These are phyloP conservation scores for Peromyscus leucopus DNA, from an alignment of 2,113 vertebrate genomes.

Conservation along the genomic window DNA sequence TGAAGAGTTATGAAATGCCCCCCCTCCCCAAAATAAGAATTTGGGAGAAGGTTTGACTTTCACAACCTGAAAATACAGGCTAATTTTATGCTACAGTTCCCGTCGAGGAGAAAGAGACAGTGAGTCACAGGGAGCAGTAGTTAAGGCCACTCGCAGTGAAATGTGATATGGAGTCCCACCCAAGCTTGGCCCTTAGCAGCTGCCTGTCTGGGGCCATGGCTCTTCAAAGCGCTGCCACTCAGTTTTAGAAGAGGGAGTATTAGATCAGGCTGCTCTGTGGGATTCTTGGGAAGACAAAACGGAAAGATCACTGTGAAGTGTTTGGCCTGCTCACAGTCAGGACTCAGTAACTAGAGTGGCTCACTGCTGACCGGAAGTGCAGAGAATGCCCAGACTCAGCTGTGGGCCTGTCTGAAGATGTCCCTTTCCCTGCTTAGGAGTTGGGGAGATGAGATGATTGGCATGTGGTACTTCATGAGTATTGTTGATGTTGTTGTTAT, in stretches of 20 bases:
- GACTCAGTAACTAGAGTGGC: constrained; percentile 2
- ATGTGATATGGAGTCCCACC: background rate
- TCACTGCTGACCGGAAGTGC: background rate
- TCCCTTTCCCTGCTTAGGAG: background rate
- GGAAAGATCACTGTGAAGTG: background rate
- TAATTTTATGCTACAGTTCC: background rate
- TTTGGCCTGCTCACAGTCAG: background rate
- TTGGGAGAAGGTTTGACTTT: background rate
- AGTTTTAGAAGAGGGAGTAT: constrained; percentile 18
- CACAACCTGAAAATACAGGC: background rate
- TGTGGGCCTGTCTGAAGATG: background rate
- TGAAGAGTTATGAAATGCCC: background rate
- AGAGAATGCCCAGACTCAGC: background rate
- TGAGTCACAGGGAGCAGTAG: background rate
- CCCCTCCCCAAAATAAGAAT: background rate
- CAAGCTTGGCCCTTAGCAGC: background rate
- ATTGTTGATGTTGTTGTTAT: background rate
- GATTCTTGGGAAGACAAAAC: constrained; percentile 11
- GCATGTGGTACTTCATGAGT: background rate
- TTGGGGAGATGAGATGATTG: background rate
- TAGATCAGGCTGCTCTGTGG: background rate
- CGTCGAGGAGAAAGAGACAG: background rate
- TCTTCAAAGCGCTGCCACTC: background rate
- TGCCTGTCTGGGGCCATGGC: background rate
- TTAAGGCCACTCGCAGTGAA: background rate